Percentiles rank a stretch among this genome's conserved stretches.
Conservation (phyloP, 2,888 invertebrate species). For the Agrotis clavis region DNA sequence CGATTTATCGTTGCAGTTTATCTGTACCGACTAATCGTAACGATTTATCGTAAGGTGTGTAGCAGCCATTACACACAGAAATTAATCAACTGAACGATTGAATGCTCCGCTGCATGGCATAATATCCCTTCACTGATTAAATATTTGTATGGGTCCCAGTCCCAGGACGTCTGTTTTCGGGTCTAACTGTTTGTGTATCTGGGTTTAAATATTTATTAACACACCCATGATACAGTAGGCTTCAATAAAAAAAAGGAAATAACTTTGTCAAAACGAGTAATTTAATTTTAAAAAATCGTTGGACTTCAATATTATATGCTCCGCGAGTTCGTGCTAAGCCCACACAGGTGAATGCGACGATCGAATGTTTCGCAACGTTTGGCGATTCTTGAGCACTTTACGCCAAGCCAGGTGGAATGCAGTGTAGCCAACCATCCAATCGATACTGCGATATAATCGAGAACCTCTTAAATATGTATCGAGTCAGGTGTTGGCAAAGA, state of each 20-base stretch:
- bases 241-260: not conserved
- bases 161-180: no score
- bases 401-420: constrained; percentile 53
- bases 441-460: constrained; percentile 56
- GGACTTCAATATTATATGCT: not conserved
- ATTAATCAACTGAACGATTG: not conserved
- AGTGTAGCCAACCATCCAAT: constrained; percentile 51
- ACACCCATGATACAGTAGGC: no score
- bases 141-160: no score
- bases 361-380: constrained; percentile 49
- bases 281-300: not conserved
- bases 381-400: constrained; percentile 51
- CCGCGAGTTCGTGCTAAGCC: not conserved
- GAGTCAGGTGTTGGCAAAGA: constrained; percentile 52
- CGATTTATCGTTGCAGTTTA: no score
- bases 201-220: no score
- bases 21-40: no score
- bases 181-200: no score
- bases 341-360: constrained; percentile 20
- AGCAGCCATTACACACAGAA: not conserved
- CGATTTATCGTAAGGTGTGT: no score
- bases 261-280: not conserved
- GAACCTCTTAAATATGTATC: constrained; percentile 57
- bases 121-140: no score
- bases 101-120: no score